Evolutionary conservation across 2,888 invertebrate genomes (phyloP).

Genomic region (Drosophila diplacantha): DNA sequence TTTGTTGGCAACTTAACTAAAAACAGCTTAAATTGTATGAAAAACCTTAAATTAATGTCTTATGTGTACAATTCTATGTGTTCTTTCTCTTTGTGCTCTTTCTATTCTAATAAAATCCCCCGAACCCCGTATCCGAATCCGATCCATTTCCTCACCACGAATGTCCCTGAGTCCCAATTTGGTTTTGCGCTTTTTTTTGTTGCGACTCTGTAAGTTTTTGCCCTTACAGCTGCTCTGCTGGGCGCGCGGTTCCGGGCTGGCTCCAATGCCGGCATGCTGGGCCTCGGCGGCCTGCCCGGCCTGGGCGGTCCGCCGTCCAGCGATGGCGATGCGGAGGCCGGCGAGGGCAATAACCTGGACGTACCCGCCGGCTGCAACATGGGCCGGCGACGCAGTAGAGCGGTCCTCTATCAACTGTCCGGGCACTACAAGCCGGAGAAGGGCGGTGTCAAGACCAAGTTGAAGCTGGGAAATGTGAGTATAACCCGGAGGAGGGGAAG

Average conservation of each 20-base stretch:
- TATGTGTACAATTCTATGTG: conserved; percentile 59
- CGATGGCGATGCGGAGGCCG: conserved; percentile 82
- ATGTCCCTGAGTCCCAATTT: conserved; percentile 13
- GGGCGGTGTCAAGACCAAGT: conserved; percentile 87
- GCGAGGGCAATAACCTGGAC: conserved; percentile 84
- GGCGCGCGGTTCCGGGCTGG: conserved; percentile 89
- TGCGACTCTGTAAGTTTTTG: conserved; percentile 76
- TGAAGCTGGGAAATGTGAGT: conserved; percentile 96
- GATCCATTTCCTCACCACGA: neutral
- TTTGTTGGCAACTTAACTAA: conserved; percentile 4
- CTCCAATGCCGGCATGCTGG: conserved; percentile 86
- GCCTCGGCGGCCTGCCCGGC: conserved; percentile 74
- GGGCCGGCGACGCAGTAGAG: conserved; percentile 93
- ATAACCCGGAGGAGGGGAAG: conserved; percentile 8
- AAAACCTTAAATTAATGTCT: conserved; percentile 41
- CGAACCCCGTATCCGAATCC: conserved; percentile 29
- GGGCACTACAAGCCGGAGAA: conserved; percentile 97
- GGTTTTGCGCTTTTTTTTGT: conserved; percentile 45
- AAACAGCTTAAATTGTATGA: conserved; percentile 7
- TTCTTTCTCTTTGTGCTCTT: conserved; percentile 66
- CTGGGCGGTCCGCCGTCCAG: conserved; percentile 57
- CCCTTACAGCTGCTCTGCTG: conserved; percentile 86
- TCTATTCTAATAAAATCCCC: conserved; percentile 49
- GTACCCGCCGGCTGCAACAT: conserved; percentile 91
- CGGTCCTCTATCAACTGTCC: conserved; percentile 96